phyloP scores from a whole-genome alignment of 2,113 vertebrate genomes.

The Dicrurus megarhynchus region DNA sequence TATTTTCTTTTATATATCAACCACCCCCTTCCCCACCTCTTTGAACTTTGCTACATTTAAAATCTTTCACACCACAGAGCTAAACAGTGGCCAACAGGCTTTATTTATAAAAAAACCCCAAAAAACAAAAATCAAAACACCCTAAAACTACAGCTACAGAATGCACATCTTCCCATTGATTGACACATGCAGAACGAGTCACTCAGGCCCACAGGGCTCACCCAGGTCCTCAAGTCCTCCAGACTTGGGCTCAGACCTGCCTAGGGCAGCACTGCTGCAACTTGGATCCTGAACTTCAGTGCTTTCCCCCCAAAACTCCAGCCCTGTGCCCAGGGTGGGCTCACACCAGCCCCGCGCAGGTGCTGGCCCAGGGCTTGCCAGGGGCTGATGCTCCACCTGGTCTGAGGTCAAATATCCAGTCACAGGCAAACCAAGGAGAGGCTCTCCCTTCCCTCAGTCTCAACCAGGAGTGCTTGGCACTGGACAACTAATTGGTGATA shows the following conservation, averaged over 20 bases:
- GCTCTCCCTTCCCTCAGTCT: background rate
- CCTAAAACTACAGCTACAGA: conserved; percentile 85
- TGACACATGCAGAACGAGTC: conserved; percentile 90
- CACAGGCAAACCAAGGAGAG: conserved; percentile 32
- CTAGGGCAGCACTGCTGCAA: conserved; percentile 31
- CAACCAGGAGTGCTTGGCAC: conserved; percentile 44
- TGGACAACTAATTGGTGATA: conserved; percentile 2
- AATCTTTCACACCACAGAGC: conserved; percentile 71
- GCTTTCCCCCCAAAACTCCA: background rate
- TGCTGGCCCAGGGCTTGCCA: background rate
- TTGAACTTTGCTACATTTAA: conserved; percentile 71
- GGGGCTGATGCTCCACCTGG: background rate
- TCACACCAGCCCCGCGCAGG: background rate
- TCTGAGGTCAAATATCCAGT: conserved; percentile 20
- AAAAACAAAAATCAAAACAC: conserved; percentile 64
- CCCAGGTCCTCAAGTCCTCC: conserved; percentile 36
- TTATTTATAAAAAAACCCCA: conserved; percentile 6
- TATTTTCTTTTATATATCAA: background rate
- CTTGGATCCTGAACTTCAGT: conserved; percentile 21
- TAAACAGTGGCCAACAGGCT: conserved; percentile 74
- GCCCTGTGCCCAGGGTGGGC: background rate
- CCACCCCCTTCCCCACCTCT: conserved; percentile 9
- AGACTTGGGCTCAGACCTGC: conserved; percentile 46
- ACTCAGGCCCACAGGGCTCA: conserved; percentile 54
- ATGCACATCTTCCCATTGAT: conserved; percentile 97